Percentiles rank a stretch among this genome's conserved stretches.
Evolutionary conservation across 2,113 vertebrate species (phyloP).

Genomic region (Equus quagga): DNA sequence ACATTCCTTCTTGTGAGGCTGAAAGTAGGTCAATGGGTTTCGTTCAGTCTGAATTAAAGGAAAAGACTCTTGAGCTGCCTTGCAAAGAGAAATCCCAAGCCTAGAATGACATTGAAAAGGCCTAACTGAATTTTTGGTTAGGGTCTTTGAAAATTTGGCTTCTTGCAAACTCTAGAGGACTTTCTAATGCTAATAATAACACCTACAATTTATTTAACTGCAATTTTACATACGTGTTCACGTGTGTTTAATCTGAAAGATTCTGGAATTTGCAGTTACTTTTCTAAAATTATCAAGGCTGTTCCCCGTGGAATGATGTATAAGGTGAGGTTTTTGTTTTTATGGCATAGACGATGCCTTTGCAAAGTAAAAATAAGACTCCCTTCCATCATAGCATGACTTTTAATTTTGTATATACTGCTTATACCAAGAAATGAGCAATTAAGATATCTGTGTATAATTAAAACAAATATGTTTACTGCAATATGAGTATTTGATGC

Average conservation of each 20-base stretch:
- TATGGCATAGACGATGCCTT: not conserved
- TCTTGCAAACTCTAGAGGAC: slow-evolving; percentile 22
- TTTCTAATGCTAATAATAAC: slow-evolving; percentile 12
- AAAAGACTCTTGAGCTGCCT: slow-evolving; percentile 3
- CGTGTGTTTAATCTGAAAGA: not conserved
- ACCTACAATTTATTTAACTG: not conserved
- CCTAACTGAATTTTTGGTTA: not conserved
- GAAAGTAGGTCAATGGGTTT: slow-evolving; percentile 64
- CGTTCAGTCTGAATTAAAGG: slow-evolving; percentile 56
- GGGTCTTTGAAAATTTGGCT: not conserved
- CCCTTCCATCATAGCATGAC: not conserved
- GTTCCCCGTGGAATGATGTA: not conserved
- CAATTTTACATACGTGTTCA: slow-evolving; percentile 12
- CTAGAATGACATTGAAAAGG: slow-evolving; percentile 35
- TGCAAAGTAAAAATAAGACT: slow-evolving; percentile 13
- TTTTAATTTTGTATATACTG: slow-evolving; percentile 18
- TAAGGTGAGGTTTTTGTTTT: slow-evolving; percentile 10
- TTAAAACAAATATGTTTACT: not conserved
- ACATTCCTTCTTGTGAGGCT: not conserved
- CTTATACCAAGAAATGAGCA: not conserved
- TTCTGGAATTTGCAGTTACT: not conserved
- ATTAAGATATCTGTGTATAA: slow-evolving; percentile 19
- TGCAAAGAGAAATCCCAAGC: slow-evolving; percentile 26
- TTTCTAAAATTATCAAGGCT: slow-evolving; percentile 17
- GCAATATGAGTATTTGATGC: not conserved